Evolutionary conservation across 2,113 vertebrate species (phyloP).

Genomic region (Pterocles burchelli): DNA sequence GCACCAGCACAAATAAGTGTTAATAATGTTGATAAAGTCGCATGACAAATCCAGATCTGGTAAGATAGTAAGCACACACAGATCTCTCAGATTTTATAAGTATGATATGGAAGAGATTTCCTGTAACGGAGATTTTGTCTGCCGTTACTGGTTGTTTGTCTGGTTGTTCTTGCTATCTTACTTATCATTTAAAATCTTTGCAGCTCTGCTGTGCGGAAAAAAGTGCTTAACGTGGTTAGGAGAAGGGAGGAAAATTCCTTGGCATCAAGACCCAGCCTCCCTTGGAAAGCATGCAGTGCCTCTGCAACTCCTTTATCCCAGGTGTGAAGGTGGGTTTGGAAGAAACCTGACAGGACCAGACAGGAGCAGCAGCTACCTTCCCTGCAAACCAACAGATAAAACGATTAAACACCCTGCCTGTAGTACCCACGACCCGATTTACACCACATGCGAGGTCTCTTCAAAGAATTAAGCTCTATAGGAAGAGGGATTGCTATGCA

Average conservation of each 20-base stretch:
- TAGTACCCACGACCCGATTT: not conserved
- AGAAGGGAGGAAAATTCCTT: not conserved
- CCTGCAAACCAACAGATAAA: not conserved
- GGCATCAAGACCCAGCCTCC: not conserved
- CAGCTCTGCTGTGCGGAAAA: not conserved
- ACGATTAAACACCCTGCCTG: rapidly evolving
- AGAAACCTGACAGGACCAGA: not conserved
- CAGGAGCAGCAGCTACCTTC: not conserved
- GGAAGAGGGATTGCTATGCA: not conserved
- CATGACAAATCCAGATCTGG: not conserved
- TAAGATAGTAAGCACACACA: not conserved
- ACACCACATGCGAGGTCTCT: not conserved
- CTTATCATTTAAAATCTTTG: not conserved
- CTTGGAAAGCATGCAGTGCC: not conserved
- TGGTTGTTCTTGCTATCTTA: not conserved
- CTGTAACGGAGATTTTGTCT: not conserved
- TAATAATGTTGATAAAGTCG: not conserved
- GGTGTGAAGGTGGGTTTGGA: not conserved
- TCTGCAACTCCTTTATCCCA: not conserved
- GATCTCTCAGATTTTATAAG: not conserved
- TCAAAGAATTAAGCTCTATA: not conserved
- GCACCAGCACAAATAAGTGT: not conserved
- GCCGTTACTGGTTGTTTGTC: not conserved
- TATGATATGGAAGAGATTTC: not conserved
- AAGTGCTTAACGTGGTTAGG: not conserved